phyloP scores from a whole-genome alignment of 2,888 invertebrate species.

The Empis stercorea region DNA sequence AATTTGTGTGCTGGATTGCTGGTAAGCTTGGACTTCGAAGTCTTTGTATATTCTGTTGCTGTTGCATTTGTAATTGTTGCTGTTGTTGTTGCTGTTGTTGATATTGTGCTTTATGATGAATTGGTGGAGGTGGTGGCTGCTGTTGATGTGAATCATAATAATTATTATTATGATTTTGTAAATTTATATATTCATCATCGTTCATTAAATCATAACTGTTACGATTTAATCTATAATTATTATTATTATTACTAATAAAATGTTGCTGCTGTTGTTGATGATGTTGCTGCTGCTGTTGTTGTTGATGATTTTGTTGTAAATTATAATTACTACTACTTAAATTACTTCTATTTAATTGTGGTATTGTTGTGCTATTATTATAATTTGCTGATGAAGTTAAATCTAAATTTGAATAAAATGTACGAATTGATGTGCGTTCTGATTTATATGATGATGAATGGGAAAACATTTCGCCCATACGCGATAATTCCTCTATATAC shows the following conservation, averaged over 20 bases:
- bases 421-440: slow-evolving; percentile 35
- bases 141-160: not conserved
- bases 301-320: not conserved
- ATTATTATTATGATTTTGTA: not conserved
- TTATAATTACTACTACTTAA: not conserved
- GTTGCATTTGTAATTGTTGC: slow-evolving; percentile 2
- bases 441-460: slow-evolving; percentile 39
- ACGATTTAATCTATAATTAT: not conserved
- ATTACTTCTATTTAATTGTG: not conserved
- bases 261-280: slow-evolving; percentile 10
- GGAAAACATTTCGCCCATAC: slow-evolving; percentile 66
- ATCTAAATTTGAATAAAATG: slow-evolving; percentile 34
- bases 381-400: slow-evolving; percentile 21
- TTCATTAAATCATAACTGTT: slow-evolving; percentile 8
- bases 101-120: too few species aligned
- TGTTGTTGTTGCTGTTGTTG: not conserved
- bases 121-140: not conserved
- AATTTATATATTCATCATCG: slow-evolving; percentile 4
- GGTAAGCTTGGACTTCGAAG: slow-evolving; percentile 54
- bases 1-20: slow-evolving; percentile 41
- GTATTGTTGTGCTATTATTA: not conserved
- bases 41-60: slow-evolving; percentile 3
- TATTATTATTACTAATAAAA: not conserved
- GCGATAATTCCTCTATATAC: slow-evolving; percentile 66
- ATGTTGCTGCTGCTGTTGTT: slow-evolving; percentile 13